Evolutionary conservation across 1,140 invertebrate species (phyloP).

Genomic region (Papilio aristodemus): DNA sequence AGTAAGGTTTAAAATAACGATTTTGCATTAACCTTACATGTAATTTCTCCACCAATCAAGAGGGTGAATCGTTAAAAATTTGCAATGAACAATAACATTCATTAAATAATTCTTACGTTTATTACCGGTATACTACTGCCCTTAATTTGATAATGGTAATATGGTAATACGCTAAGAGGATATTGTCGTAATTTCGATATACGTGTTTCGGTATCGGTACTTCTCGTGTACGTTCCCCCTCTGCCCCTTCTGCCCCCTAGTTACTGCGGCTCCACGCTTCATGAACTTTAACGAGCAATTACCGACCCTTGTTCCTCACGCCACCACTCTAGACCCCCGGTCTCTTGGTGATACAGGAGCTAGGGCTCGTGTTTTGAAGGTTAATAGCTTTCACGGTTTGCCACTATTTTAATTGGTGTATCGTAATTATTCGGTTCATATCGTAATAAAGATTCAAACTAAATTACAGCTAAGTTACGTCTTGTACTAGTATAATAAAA

Average conservation of each 20-base stretch:
- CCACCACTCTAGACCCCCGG: conserved; percentile 56
- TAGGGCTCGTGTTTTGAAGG: conserved; percentile 36
- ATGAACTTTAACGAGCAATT: conserved; percentile 74
- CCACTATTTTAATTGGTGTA: conserved; percentile 14
- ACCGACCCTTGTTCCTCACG: conserved; percentile 59
- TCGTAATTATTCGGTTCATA: not conserved
- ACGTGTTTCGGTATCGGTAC: too few relatives aligned
- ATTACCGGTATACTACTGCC: not conserved
- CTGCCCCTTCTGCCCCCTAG: not conserved
- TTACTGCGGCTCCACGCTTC: conserved; percentile 44
- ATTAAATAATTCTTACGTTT: conserved; percentile 4
- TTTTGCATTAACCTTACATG: not conserved
- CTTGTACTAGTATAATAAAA: too few relatives aligned
- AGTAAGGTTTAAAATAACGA: not conserved
- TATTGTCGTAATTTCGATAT: conserved; percentile 28
- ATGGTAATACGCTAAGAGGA: conserved; percentile 22
- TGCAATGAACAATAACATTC: not conserved
- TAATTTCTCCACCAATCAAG: not conserved
- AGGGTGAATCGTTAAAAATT: not conserved
- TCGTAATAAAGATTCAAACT: not conserved
- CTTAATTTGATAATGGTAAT: conserved; percentile 27
- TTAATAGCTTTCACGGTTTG: conserved; percentile 36
- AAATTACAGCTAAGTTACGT: not conserved
- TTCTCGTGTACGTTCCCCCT: conserved; percentile 15
- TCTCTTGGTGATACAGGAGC: conserved; percentile 47